These are phyloP conservation scores for Aphelocoma coerulescens DNA, from an alignment of 2,113 vertebrate genomes.

Conservation along the genomic window DNA sequence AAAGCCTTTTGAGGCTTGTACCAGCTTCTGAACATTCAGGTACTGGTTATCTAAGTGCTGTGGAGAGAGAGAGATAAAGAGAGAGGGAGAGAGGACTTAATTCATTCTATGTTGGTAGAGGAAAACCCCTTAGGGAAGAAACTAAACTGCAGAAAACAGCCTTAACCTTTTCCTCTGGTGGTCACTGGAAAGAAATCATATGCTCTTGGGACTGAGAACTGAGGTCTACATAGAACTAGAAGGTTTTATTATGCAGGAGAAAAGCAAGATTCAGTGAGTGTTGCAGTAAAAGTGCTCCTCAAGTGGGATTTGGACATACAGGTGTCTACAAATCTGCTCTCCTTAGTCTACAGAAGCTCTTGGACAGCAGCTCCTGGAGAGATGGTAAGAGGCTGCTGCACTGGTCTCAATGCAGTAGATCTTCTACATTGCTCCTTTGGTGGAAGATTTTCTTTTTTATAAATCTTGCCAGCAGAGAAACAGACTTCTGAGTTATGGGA, in stretches of 20 bases:
- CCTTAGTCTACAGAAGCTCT: neutral
- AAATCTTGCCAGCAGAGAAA: neutral
- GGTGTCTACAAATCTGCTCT: neutral
- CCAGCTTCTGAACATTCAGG: neutral
- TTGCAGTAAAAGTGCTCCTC: neutral
- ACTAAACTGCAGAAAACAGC: neutral
- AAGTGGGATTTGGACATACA: neutral
- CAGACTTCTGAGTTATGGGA: neutral
- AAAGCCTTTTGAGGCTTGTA: neutral
- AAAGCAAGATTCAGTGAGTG: neutral
- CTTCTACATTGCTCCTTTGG: neutral
- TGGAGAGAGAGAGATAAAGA: neutral
- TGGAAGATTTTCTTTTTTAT: neutral
- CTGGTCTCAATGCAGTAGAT: neutral
- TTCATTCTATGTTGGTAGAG: neutral
- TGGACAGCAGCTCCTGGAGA: neutral
- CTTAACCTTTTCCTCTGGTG: neutral
- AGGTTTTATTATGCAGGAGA: neutral
- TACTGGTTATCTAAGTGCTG: neutral
- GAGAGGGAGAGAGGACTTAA: neutral
- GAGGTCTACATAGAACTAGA: neutral
- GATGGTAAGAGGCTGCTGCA: neutral
- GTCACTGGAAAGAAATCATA: neutral
- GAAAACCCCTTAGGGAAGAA: neutral
- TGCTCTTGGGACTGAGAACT: neutral